Evolutionary conservation across 2,797 vertebrate genomes (phyloP).

Genomic region (Columba guinea): DNA sequence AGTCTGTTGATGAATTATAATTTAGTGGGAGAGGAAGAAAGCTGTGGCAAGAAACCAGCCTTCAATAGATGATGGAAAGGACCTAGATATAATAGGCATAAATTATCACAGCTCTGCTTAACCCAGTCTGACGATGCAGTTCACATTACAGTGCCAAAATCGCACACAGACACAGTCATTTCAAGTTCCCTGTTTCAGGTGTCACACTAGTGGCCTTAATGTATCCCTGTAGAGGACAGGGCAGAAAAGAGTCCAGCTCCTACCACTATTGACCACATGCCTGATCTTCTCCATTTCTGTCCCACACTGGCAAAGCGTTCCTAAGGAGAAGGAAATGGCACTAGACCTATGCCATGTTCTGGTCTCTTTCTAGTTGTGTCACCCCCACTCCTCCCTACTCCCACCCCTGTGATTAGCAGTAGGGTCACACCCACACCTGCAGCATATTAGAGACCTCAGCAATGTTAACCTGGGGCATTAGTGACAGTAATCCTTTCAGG

Average conservation of each 20-base stretch:
- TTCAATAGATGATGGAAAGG: background rate
- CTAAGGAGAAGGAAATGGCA: background rate
- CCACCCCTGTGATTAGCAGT: background rate
- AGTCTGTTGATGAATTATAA: slow-evolving; percentile 17
- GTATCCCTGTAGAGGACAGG: background rate
- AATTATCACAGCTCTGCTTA: background rate
- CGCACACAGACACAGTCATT: background rate
- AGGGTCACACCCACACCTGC: background rate
- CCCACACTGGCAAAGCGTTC: background rate
- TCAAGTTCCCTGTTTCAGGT: background rate
- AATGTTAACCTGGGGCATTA: background rate
- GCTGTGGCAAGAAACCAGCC: background rate
- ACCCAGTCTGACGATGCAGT: background rate
- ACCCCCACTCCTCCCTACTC: background rate
- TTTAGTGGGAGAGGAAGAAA: slow-evolving; percentile 2
- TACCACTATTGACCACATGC: background rate
- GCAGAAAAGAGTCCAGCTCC: background rate
- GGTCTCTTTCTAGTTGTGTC: background rate
- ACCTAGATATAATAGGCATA: background rate
- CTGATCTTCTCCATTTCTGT: background rate
- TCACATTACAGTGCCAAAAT: background rate
- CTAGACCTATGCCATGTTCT: background rate
- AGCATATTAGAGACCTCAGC: background rate
- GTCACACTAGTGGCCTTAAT: background rate
- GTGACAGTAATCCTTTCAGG: background rate